These are phyloP conservation scores for Uloborus diversus DNA, from an alignment of 1,140 invertebrate species.

Conservation along the genomic window DNA sequence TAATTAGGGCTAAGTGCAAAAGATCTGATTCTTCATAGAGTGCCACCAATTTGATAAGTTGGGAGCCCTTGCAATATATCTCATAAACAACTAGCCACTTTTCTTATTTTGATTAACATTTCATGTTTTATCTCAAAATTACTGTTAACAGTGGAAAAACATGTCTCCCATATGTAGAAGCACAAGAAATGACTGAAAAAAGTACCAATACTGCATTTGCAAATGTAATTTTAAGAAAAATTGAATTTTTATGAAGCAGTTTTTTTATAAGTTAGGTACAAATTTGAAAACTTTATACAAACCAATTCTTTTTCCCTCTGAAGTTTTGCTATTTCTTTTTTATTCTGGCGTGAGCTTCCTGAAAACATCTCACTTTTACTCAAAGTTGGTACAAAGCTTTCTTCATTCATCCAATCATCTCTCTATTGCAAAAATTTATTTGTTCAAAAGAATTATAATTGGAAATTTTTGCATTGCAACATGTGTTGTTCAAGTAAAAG, in stretches of 20 bases:
- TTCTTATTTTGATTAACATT: no score
- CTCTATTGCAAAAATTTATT: no score
- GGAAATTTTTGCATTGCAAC: no score
- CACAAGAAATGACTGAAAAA: neutral
- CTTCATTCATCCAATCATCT: conserved; percentile 65
- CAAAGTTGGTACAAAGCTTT: conserved; percentile 61
- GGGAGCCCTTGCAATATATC: no score
- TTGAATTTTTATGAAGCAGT: neutral
- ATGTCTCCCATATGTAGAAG: neutral
- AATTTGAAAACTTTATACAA: neutral
- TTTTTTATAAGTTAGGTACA: neutral
- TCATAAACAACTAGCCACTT: no score
- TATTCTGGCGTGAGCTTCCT: conserved; percentile 6
- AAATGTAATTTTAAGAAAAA: neutral
- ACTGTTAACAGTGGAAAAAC: neutral
- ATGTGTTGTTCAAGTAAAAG: no score
- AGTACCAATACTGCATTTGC: neutral
- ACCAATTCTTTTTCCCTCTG: conserved; percentile 58
- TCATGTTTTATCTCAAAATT: neutral
- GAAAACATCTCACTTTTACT: conserved; percentile 60
- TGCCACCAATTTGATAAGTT: no score
- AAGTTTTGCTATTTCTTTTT: neutral
- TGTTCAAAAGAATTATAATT: no score
- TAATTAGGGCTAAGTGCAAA: no score
- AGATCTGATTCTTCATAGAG: no score